Conservation (phyloP, 2,797 vertebrate genomes). For the Acanthurus leucopareius region DNA sequence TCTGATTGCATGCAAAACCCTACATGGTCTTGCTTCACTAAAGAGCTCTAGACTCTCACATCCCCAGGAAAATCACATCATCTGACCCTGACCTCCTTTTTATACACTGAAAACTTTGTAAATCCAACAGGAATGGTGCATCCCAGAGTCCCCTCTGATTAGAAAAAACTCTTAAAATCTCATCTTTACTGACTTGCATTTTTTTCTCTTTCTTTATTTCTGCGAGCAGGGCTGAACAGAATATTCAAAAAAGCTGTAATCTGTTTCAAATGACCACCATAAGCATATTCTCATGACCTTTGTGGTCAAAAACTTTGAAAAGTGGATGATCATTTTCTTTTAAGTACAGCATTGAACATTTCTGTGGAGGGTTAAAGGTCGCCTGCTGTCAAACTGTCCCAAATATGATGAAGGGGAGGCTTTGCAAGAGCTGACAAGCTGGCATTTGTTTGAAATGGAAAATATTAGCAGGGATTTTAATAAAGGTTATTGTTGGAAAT, state of each 20-base stretch:
- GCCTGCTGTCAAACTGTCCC: neutral
- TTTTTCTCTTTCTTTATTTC: too few species aligned
- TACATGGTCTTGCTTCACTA: too few species aligned
- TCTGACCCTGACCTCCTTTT: too few species aligned
- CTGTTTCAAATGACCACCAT: neutral
- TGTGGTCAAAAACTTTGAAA: neutral
- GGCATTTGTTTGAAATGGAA: neutral
- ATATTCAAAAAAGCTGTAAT: neutral
- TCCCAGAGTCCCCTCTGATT: too few species aligned
- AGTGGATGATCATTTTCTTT: neutral
- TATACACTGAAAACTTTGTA: too few species aligned
- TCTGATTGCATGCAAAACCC: too few species aligned
- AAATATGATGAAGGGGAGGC: neutral
- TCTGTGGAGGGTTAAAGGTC: constrained; percentile 23
- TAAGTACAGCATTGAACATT: neutral
- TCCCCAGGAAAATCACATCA: too few species aligned
- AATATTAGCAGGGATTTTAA: constrained; percentile 5
- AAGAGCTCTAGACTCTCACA: too few species aligned
- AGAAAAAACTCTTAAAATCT: too few species aligned
- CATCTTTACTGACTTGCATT: too few species aligned
- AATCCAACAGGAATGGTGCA: too few species aligned
- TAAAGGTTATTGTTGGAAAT: constrained; percentile 10
- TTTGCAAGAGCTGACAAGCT: neutral
- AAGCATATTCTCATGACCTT: neutral
- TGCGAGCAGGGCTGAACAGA: too few species aligned